A percentile compares a stretch with the other conserved stretches of the same genome.
phyloP scores from a whole-genome alignment of 2,113 vertebrate species.

The Tachuris rubrigastra region DNA sequence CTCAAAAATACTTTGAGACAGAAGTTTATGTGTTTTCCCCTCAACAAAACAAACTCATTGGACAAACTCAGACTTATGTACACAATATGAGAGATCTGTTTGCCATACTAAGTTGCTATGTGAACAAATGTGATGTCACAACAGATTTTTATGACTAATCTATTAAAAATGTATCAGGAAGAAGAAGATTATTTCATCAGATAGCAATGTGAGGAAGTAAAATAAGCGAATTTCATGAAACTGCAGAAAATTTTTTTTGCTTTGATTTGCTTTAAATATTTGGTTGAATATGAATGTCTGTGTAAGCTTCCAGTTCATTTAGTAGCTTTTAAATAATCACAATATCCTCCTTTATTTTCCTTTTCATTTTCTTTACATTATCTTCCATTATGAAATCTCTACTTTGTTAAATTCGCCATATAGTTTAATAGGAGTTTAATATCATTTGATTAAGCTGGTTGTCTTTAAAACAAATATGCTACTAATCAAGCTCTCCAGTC shows the following conservation, averaged over 20 bases:
- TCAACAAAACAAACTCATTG: constrained; percentile 57
- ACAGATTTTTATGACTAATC: constrained; percentile 64
- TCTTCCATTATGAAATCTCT: not conserved
- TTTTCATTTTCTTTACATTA: not conserved
- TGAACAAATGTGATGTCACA: constrained; percentile 70
- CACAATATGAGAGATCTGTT: constrained; percentile 49
- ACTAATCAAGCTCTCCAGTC: not conserved
- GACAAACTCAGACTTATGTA: constrained; percentile 43
- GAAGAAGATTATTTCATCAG: constrained; percentile 26
- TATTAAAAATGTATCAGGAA: constrained; percentile 67
- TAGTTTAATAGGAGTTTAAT: not conserved
- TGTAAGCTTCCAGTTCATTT: constrained; percentile 18
- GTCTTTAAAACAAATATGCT: constrained; percentile 20
- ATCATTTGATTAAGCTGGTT: not conserved
- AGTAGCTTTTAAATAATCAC: not conserved
- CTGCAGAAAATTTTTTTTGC: not conserved
- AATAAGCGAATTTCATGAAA: constrained; percentile 15
- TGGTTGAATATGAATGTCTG: not conserved
- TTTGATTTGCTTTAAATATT: constrained; percentile 42
- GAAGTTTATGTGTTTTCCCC: constrained; percentile 8
- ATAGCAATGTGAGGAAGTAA: constrained; percentile 23
- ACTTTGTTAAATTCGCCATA: not conserved
- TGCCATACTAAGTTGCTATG: constrained; percentile 57
- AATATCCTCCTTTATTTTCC: not conserved
- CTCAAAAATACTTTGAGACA: constrained; percentile 45